phyloP scores from a whole-genome alignment of 1,140 invertebrate genomes.

The Homarus americanus region DNA sequence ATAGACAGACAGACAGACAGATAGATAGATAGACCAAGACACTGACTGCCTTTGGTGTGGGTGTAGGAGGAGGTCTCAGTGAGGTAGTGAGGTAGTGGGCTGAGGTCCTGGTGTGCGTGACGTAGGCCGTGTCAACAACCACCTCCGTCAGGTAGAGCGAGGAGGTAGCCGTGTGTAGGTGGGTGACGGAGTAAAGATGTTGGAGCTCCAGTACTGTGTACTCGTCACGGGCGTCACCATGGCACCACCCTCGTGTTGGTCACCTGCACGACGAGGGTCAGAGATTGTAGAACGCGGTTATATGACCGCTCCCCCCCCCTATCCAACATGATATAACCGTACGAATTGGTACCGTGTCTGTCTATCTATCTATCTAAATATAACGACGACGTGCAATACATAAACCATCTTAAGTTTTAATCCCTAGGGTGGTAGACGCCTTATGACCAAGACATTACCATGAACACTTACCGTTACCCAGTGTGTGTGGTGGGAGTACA shows the following conservation, averaged over 20 bases:
- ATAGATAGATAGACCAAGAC: too few relatives aligned
- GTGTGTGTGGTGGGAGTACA: not conserved
- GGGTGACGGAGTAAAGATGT: not conserved
- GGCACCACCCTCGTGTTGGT: constrained; percentile 17
- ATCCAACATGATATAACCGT: too few relatives aligned
- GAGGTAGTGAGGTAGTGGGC: not conserved
- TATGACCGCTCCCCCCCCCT: too few relatives aligned
- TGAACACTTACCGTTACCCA: not conserved
- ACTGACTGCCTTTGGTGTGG: not conserved
- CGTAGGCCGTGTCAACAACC: constrained; percentile 21
- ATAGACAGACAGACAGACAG: too few relatives aligned
- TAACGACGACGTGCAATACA: too few relatives aligned
- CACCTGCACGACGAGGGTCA: too few relatives aligned
- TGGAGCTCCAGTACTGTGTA: not conserved
- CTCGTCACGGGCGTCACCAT: not conserved
- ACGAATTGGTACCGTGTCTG: too few relatives aligned
- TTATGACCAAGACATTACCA: too few relatives aligned
- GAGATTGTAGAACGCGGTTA: too few relatives aligned
- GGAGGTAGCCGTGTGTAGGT: not conserved
- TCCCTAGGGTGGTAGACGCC: too few relatives aligned
- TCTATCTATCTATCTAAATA: too few relatives aligned
- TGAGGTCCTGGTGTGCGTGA: constrained; percentile 9
- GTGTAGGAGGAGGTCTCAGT: not conserved
- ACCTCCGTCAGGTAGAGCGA: constrained; percentile 35
- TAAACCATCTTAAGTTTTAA: too few relatives aligned